phyloP scores from a whole-genome alignment of 1,140 invertebrate species.

The Leptonema lineaticorne region DNA sequence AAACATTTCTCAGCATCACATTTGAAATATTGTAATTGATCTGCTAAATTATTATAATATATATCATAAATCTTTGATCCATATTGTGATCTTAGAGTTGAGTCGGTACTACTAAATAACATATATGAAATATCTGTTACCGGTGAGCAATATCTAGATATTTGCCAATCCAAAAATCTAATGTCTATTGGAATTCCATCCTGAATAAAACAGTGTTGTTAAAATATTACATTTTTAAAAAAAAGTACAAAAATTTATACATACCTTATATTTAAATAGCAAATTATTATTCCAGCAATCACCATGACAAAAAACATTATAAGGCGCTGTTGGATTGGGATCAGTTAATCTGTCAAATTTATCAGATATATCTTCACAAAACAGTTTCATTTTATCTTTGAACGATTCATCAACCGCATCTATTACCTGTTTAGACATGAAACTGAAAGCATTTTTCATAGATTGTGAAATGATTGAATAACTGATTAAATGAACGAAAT shows the following conservation, averaged over 20 bases:
- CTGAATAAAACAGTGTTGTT: background rate
- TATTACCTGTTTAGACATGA: background rate
- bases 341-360: background rate
- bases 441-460: background rate
- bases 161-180: background rate
- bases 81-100: conserved; percentile 38
- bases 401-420: background rate
- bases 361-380: background rate
- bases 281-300: conserved; percentile 61
- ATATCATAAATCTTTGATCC: conserved; percentile 51
- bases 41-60: conserved; percentile 51
- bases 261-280: conserved; percentile 50
- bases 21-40: conserved; percentile 7
- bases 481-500: background rate
- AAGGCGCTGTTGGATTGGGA: conserved; percentile 6
- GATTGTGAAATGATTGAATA: background rate
- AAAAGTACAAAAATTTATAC: background rate
- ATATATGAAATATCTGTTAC: background rate
- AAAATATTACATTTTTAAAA: background rate
- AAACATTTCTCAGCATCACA: conserved; percentile 30
- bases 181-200: background rate
- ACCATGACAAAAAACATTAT: conserved; percentile 54
- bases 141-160: background rate
- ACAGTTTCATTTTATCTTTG: background rate
- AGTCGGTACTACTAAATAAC: background rate